phyloP scores from a whole-genome alignment of 2,797 vertebrate species.

The Sardinella longiceps region DNA sequence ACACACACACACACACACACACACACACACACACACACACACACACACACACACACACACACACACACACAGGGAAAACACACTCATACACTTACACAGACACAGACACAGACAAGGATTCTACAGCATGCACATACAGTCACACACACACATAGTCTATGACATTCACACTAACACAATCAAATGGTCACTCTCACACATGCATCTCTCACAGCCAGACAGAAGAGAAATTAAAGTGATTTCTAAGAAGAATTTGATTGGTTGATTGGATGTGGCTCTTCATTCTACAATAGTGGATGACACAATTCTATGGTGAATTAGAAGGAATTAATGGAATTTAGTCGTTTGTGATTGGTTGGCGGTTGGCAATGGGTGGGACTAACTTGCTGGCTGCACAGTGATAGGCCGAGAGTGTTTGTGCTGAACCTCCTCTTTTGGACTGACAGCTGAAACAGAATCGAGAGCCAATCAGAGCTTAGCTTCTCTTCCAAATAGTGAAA shows the following conservation, averaged over 20 bases:
- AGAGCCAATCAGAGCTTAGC: conserved; percentile 9
- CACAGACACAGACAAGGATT: background rate
- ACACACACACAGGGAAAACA: background rate
- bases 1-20: background rate
- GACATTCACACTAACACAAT: background rate
- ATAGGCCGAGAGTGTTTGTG: conserved; percentile 61
- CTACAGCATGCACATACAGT: background rate
- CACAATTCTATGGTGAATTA: conserved; percentile 12
- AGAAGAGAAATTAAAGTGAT: conserved; percentile 16
- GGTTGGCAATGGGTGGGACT: conserved; percentile 51
- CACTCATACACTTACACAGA: too few species aligned
- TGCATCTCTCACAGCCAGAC: background rate
- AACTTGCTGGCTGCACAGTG: conserved; percentile 67
- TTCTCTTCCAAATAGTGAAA: background rate
- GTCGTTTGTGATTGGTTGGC: conserved; percentile 52
- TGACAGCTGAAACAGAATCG: conserved; percentile 68
- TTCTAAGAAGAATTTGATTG: conserved; percentile 3
- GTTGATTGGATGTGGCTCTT: conserved; percentile 28
- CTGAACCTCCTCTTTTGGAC: conserved; percentile 64
- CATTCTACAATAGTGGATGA: conserved; percentile 2
- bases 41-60: background rate
- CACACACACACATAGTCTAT: background rate
- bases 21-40: background rate
- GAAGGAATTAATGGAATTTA: conserved; percentile 44
- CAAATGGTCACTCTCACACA: background rate